Evolutionary conservation across 2,113 vertebrate species (phyloP).

Genomic region (Scophthalmus maximus): DNA sequence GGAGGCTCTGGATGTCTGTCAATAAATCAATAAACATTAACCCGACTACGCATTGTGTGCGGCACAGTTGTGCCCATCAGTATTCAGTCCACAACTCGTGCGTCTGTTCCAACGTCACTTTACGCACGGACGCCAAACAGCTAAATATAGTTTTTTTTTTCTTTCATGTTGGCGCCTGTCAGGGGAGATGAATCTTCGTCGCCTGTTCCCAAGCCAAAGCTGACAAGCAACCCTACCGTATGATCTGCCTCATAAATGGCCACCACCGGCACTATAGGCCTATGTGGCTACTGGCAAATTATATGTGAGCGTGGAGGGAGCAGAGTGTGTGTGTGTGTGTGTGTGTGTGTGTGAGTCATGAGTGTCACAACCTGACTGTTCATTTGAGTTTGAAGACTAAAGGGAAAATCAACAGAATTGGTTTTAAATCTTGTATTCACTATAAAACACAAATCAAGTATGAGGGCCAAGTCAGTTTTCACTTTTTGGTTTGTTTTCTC

Average conservation of each 20-base stretch:
- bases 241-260: conserved; percentile 39
- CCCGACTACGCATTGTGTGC: no score
- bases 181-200: conserved; percentile 62
- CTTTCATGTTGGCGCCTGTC: conserved; percentile 70
- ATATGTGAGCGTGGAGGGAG: not conserved
- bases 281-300: not conserved
- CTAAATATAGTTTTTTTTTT: conserved; percentile 82
- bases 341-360: not conserved
- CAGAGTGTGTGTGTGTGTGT: not conserved
- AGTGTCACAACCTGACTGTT: conserved; percentile 1
- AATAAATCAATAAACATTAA: no score
- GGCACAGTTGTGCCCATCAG: conserved; percentile 38
- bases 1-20: no score
- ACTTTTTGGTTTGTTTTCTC: not conserved
- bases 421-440: not conserved
- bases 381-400: conserved; percentile 18
- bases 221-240: conserved; percentile 38
- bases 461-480: conserved; percentile 19
- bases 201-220: conserved; percentile 51
- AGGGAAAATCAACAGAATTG: not conserved
- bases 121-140: conserved; percentile 63
- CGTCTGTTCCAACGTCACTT: conserved; percentile 69
- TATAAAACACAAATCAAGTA: conserved; percentile 16
- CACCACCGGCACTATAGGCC: conserved; percentile 8
- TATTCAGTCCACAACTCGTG: conserved; percentile 55